A percentile compares a stretch with the other conserved stretches of the same genome.
Evolutionary conservation across 1,140 invertebrate species (phyloP).

Genomic region (Drosophila repletoides): DNA sequence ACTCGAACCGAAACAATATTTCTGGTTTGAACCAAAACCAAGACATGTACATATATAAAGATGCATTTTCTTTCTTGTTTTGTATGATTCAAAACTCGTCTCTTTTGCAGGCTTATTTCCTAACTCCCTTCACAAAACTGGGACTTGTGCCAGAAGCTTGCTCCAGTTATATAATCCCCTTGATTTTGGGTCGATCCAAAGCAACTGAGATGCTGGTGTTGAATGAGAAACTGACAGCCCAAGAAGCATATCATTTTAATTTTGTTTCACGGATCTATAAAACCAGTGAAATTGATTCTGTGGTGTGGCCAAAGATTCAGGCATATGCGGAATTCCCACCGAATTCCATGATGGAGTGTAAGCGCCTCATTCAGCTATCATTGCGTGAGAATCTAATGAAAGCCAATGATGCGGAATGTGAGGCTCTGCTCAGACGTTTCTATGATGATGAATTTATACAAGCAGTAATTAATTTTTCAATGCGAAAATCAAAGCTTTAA

Average conservation of each 20-base stretch:
- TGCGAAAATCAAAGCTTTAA: slow-evolving; percentile 64
- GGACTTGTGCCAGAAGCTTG: slow-evolving; percentile 94
- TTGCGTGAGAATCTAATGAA: slow-evolving; percentile 37
- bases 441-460: slow-evolving; percentile 54
- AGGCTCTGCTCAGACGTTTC: slow-evolving; percentile 42
- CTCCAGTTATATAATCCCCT: slow-evolving; percentile 93
- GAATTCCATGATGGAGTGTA: slow-evolving; percentile 53
- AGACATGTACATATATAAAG: too few relatives aligned
- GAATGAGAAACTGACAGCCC: slow-evolving; percentile 90
- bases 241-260: slow-evolving; percentile 88
- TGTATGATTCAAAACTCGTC: not conserved
- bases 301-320: slow-evolving; percentile 65
- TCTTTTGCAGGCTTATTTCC: slow-evolving; percentile 89
- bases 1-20: too few relatives aligned
- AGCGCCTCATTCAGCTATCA: slow-evolving; percentile 45
- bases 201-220: slow-evolving; percentile 92
- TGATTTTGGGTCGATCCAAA: slow-evolving; percentile 89
- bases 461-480: slow-evolving; percentile 57
- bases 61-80: too few relatives aligned
- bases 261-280: slow-evolving; percentile 83
- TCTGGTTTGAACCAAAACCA: too few relatives aligned
- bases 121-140: slow-evolving; percentile 92
- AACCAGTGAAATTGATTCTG: slow-evolving; percentile 37
- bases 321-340: slow-evolving; percentile 58
- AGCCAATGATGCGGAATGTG: slow-evolving; percentile 50